A percentile compares a stretch with the other conserved stretches of the same genome.
Conservation (phyloP, 64 coral and sea anemone species). For the Hydrozoanthus tunicans region DNA sequence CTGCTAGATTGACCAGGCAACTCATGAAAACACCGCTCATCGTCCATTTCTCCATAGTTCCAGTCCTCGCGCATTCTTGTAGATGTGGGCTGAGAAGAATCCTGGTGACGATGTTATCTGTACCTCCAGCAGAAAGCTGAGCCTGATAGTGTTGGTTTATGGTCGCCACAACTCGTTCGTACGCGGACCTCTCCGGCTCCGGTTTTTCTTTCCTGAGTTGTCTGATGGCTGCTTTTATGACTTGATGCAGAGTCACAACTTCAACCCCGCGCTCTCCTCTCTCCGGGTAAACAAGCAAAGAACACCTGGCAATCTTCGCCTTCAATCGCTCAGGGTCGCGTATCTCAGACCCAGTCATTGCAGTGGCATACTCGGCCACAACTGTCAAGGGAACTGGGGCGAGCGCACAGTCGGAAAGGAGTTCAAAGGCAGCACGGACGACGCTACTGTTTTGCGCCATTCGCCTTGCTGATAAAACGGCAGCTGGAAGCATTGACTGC, state of each 20-base stretch:
- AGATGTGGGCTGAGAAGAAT: constrained; percentile 82
- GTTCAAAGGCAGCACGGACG: constrained; percentile 68
- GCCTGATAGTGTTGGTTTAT: constrained; percentile 3
- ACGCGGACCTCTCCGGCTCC: background rate
- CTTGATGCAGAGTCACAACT: constrained; percentile 86
- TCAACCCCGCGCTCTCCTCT: constrained; percentile 74
- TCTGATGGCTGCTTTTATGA: constrained; percentile 72
- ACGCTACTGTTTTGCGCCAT: constrained; percentile 82
- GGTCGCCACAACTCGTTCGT: background rate
- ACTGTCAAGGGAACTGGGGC: constrained; percentile 78
- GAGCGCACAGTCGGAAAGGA: constrained; percentile 82
- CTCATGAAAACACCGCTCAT: constrained; percentile 18
- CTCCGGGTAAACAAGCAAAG: constrained; percentile 80
- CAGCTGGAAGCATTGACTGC: constrained; percentile 80
- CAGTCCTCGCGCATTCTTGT: constrained; percentile 57
- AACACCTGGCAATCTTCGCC: constrained; percentile 79
- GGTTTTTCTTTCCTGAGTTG: constrained; percentile 59
- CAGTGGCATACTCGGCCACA: constrained; percentile 59
- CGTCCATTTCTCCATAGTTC: background rate
- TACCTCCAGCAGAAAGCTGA: background rate
- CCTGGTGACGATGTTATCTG: constrained; percentile 28
- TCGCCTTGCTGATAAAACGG: constrained; percentile 71
- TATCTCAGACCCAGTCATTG: background rate
- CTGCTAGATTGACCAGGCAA: constrained; percentile 66
- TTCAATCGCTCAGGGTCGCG: constrained; percentile 62